Percentiles rank a stretch among this genome's conserved stretches.
Evolutionary conservation across 2,797 vertebrate genomes (phyloP).

Genomic region (Schizopygopsis malacanthus): DNA sequence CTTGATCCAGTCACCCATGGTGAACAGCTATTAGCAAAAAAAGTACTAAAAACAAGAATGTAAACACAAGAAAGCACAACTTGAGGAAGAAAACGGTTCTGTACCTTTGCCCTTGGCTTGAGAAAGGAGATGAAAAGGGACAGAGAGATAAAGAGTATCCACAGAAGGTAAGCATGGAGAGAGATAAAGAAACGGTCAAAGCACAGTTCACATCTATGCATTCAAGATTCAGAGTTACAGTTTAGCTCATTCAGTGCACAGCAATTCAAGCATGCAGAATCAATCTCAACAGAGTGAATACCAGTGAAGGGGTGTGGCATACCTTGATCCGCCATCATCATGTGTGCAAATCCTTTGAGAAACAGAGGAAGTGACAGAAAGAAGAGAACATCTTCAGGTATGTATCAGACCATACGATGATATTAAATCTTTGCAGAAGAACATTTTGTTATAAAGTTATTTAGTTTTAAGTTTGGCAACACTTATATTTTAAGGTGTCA

Average conservation of each 20-base stretch:
- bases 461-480: neutral
- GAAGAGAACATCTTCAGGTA: constrained; percentile 36
- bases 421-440: neutral
- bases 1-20: constrained; percentile 68
- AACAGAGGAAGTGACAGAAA: constrained; percentile 43
- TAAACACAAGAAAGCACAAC: constrained; percentile 60
- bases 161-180: constrained; percentile 40
- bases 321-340: constrained; percentile 99
- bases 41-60: constrained; percentile 37
- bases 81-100: constrained; percentile 78
- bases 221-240: constrained; percentile 4
- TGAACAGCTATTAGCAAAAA: constrained; percentile 64
- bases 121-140: constrained; percentile 60
- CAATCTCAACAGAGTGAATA: constrained; percentile 3
- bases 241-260: constrained; percentile 15
- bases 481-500: neutral
- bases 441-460: neutral
- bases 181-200: constrained; percentile 27
- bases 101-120: constrained; percentile 99
- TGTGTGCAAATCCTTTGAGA: constrained; percentile 91
- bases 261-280: constrained; percentile 43
- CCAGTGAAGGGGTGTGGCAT: constrained; percentile 56
- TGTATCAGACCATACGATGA: constrained; percentile 28
- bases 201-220: constrained; percentile 39
- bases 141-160: constrained; percentile 42